Evolutionary conservation across 1,140 invertebrate genomes (phyloP), one percentile per base, ranked within the genome.

Genomic region (Nilaparvata lugens): DNA sequence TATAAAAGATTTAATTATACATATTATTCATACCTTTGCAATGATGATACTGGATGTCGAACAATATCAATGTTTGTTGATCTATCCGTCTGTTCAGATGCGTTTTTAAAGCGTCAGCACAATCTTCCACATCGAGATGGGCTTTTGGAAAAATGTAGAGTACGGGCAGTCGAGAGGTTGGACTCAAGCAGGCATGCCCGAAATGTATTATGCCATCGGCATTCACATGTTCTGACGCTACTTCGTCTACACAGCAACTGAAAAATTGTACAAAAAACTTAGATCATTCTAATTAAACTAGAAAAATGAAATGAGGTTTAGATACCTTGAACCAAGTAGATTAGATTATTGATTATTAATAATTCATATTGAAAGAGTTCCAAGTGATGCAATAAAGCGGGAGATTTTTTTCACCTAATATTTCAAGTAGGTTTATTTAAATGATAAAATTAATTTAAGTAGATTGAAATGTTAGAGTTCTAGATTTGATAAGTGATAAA

Each of bases 181-280:
- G 84, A 66, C 82, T 84, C 35, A 95, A 82, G 74, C 95, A 98
- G 4, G 86, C 81, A 66, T 86, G 85, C 1, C 95, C 95, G 79
- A 91, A 97, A 75, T 98, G 95, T 64, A 97, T 84, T 9, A 97
- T 76, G 53, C 84, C 83, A 76, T 96, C 88, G 1, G 86, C 86
- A 56, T 82, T 73, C n/a, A 87, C 80, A 75, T 97, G 94, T 71
- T 89, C 83, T 4, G 92, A 91, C 42, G 91, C 86, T 35, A 95
- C 83, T 74, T 93, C 91, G 76, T 98, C 94, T 5, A 95, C 85
- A 76, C 94, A 98, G 73, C 94, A 98, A 73, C 91, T 87, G 68
- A 63, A 78, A 76, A 62, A 18, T 23, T 9, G n/a, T n/a, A n/a
- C n/a, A n/a, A n/a, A n/a, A n/a, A n/a, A n/a, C n/a, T n/a, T n/a